These are phyloP conservation scores for Leucosticte australis DNA, from an alignment of 2,113 vertebrate species.

Conservation along the genomic window DNA sequence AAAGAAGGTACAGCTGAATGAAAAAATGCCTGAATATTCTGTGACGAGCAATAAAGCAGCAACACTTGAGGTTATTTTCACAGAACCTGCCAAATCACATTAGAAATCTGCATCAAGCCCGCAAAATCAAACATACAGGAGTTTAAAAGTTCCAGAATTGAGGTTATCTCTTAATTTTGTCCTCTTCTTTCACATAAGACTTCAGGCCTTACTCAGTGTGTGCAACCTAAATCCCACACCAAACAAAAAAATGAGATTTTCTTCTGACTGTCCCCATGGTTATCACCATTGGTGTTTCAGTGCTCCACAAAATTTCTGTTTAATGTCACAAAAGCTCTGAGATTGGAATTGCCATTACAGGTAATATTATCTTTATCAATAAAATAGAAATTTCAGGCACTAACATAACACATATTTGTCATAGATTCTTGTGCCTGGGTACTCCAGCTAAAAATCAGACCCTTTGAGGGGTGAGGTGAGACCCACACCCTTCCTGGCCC, in stretches of 20 bases:
- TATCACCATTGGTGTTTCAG: neutral
- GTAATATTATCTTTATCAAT: neutral
- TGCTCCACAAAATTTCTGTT: neutral
- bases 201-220: neutral
- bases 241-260: neutral
- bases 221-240: neutral
- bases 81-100: neutral
- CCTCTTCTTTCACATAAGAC: neutral
- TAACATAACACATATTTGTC: neutral
- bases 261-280: neutral
- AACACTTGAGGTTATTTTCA: neutral
- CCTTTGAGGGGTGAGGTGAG: neutral
- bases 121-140: neutral
- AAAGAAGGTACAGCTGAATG: neutral
- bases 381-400: neutral
- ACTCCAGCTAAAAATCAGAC: neutral
- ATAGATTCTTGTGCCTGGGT: neutral
- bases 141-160: neutral
- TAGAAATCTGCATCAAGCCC: neutral
- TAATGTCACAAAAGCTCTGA: neutral
- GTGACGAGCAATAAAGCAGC: conserved; percentile 1
- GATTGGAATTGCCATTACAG: neutral
- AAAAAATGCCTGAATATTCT: neutral
- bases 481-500: neutral
- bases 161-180: neutral